Evolutionary conservation across 1,140 invertebrate species (phyloP).

Genomic region (Aphaenogaster rudis): DNA sequence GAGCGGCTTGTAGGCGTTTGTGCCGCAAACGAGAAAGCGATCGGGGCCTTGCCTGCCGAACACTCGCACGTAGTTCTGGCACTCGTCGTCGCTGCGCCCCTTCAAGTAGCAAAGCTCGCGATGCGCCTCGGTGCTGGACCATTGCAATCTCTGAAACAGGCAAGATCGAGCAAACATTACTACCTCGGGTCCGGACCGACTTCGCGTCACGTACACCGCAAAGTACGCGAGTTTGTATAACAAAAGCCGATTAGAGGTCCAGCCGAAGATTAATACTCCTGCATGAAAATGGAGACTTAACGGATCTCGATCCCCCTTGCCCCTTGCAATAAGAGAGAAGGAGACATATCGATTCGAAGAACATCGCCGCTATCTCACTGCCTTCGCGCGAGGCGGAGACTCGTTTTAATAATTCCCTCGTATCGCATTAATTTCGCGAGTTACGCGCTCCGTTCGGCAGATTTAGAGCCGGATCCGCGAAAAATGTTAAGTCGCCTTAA

Average conservation of each 20-base stretch:
- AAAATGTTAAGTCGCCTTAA: slow-evolving; percentile 49
- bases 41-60: slow-evolving; percentile 91
- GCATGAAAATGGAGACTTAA: slow-evolving; percentile 41
- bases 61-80: slow-evolving; percentile 98
- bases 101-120: slow-evolving; percentile 95
- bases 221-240: slow-evolving; percentile 9
- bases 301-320: slow-evolving; percentile 10
- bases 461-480: slow-evolving; percentile 36
- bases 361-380: too few relatives aligned
- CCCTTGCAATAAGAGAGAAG: not conserved
- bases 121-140: slow-evolving; percentile 94
- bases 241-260: slow-evolving; percentile 48
- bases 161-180: slow-evolving; percentile 65
- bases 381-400: not conserved
- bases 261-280: slow-evolving; percentile 38
- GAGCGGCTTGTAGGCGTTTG: slow-evolving; percentile 97
- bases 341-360: slow-evolving; percentile 2
- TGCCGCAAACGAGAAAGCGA: slow-evolving; percentile 96
- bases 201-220: not conserved
- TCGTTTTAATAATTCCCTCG: slow-evolving; percentile 42
- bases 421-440: slow-evolving; percentile 45
- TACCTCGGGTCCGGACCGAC: not conserved
- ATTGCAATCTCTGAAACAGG: slow-evolving; percentile 92
- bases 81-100: slow-evolving; percentile 95
- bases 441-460: slow-evolving; percentile 43